Evolutionary conservation across 2,113 vertebrate genomes (phyloP), one percentile per base, ranked within the genome.

Genomic region (Cavia porcellus): DNA sequence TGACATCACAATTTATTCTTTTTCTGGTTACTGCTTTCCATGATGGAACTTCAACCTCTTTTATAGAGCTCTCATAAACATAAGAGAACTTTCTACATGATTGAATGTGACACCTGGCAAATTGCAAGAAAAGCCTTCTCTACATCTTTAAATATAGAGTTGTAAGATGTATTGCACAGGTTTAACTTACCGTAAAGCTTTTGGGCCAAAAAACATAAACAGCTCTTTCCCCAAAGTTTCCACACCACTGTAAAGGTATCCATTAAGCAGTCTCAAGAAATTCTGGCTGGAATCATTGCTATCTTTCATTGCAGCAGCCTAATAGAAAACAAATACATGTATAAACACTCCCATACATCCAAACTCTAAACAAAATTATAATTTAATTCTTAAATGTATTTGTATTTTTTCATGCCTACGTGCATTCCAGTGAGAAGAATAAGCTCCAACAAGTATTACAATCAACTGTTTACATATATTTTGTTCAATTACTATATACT

Each of bases 181-280:
- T 22, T 1, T 68, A 50, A 95, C 98, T 98, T 98, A 99, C 99
- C 99, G 99, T 86, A 99, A 97, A 87, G 99, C 98, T 97, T 97
- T 99, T 24, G 96, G 55, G 13, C 99, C 99, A 96, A 99, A 99
- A 97, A 99, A 99, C 98, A 99, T 90, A 97, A 99, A 99, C 75
- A 99, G 99, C 89, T 99, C 99, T 92, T 99, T 99, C 70, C 99
- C 99, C 95, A 99, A 92, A 5, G 99, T 99, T 80, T 99, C 98
- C 62, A 99, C 99, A 0, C 99, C 99, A 24, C 95, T 98, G 98
- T 98, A 99, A 74, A 97, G 83, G 89, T 90, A 97, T 10, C 99
- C 99, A 28, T 87, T 4, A 32, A 99, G 82, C 92, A 95, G 97
- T 35, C 30, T 64, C 92, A 98, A 98, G 98, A 84, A 93, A 96